phyloP scores from a whole-genome alignment of 2,888 invertebrate genomes.

The Fragum sueziense region DNA sequence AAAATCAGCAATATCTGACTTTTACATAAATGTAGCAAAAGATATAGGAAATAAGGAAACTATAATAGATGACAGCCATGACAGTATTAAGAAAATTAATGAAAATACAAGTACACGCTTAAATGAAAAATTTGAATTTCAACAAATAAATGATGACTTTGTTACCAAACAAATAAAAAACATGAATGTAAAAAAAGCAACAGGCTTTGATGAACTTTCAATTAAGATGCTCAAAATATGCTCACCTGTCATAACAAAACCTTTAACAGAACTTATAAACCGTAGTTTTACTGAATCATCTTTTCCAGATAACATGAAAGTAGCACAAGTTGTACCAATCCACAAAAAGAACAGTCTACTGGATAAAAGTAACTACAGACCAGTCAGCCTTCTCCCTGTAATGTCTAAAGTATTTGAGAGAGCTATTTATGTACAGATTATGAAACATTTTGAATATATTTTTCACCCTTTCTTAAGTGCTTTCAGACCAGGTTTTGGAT shows the following conservation, averaged over 20 bases:
- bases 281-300: conserved; percentile 5
- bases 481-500: conserved; percentile 23
- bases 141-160: neutral
- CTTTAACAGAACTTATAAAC: conserved; percentile 7
- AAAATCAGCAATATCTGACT: conserved; percentile 14
- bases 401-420: conserved; percentile 36
- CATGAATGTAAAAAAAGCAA: conserved; percentile 10
- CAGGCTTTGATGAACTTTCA: conserved; percentile 14
- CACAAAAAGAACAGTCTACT: conserved; percentile 19
- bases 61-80: no score
- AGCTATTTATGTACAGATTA: conserved; percentile 14
- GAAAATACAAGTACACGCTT: neutral
- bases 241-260: neutral
- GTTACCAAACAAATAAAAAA: conserved; percentile 1
- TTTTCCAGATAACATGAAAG: no score
- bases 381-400: conserved; percentile 19
- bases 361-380: conserved; percentile 28
- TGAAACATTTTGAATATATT: neutral
- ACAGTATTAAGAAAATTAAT: neutral
- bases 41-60: conserved; percentile 1
- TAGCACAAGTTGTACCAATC: neutral
- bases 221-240: neutral
- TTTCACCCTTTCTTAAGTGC: conserved; percentile 20
- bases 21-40: conserved; percentile 30
- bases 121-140: neutral